phyloP scores from a whole-genome alignment of 2,888 invertebrate species.

The Acronicta psi region DNA sequence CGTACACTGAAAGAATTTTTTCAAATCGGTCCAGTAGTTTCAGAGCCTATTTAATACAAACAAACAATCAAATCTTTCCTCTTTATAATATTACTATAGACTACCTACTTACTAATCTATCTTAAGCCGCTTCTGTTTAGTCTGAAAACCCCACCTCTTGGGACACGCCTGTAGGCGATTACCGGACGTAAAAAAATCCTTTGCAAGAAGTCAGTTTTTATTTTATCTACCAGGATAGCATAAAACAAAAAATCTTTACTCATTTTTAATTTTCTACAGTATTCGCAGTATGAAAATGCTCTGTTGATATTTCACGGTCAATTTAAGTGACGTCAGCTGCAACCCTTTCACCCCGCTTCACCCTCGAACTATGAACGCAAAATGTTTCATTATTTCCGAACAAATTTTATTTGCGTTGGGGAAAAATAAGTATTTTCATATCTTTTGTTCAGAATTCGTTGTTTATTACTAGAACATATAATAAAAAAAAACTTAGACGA shows the following conservation, averaged over 20 bases:
- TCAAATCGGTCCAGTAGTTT: too few species aligned
- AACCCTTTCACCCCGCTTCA: conserved; percentile 38
- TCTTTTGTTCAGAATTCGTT: conserved; percentile 29
- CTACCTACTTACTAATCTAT: too few species aligned
- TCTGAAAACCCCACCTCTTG: too few species aligned
- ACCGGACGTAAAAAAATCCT: not conserved
- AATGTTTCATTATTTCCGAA: conserved; percentile 33
- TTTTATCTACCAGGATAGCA: conserved; percentile 1
- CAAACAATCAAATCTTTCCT: too few species aligned
- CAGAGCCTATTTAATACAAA: too few species aligned
- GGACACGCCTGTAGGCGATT: too few species aligned
- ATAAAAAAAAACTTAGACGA: too few species aligned
- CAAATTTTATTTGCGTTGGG: conserved; percentile 39
- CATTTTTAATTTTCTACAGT: conserved; percentile 24
- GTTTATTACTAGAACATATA: too few species aligned
- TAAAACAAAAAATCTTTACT: conserved; percentile 8
- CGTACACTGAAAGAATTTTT: too few species aligned
- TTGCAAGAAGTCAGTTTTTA: not conserved
- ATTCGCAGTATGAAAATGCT: conserved; percentile 25
- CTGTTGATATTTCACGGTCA: conserved; percentile 50
- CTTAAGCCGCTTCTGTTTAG: too few species aligned
- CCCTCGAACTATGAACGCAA: conserved; percentile 19
- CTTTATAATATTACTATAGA: too few species aligned
- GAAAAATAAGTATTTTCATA: conserved; percentile 1
- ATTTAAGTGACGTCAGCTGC: conserved; percentile 52